Percentiles rank a stretch among this genome's conserved stretches.
These are phyloP conservation scores for Todiramphus saurophagus DNA, from an alignment of 2,113 vertebrate genomes.

Conservation along the genomic window DNA sequence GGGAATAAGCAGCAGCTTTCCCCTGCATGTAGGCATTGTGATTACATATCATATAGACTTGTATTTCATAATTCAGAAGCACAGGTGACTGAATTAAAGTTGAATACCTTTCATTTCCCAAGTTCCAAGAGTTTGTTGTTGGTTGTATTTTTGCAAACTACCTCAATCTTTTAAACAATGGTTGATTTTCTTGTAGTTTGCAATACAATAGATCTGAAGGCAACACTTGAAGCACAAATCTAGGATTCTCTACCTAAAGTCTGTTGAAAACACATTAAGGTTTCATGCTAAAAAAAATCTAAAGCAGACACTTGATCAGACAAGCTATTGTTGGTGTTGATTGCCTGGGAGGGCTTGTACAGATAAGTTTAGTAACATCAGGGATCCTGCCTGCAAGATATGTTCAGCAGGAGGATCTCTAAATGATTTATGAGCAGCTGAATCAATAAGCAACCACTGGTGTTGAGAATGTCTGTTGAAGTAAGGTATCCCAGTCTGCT, in stretches of 20 bases:
- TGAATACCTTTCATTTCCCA: neutral
- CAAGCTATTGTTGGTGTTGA: constrained; percentile 36
- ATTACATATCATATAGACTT: neutral
- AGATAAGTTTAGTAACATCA: constrained; percentile 50
- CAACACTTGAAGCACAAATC: constrained; percentile 8
- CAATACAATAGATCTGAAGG: neutral
- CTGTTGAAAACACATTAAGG: constrained; percentile 7
- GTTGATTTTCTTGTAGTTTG: neutral
- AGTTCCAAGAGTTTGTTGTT: neutral
- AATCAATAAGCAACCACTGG: constrained; percentile 63
- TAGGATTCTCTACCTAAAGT: neutral
- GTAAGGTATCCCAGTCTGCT: constrained; percentile 17
- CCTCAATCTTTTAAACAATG: neutral
- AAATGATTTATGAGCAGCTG: constrained; percentile 69
- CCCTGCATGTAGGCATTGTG: neutral
- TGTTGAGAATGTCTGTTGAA: constrained; percentile 64
- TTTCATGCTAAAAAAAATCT: neutral
- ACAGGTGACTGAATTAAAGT: neutral
- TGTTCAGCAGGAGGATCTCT: constrained; percentile 58
- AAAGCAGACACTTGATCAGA: constrained; percentile 46
- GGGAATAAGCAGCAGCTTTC: neutral
- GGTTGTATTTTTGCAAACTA: neutral
- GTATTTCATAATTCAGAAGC: neutral
- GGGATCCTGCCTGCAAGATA: constrained; percentile 47
- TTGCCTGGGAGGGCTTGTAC: constrained; percentile 39